Evolutionary conservation across 2,797 vertebrate genomes (phyloP), one percentile per base, ranked within the genome.

Genomic region (Melanotaenia nigrans): DNA sequence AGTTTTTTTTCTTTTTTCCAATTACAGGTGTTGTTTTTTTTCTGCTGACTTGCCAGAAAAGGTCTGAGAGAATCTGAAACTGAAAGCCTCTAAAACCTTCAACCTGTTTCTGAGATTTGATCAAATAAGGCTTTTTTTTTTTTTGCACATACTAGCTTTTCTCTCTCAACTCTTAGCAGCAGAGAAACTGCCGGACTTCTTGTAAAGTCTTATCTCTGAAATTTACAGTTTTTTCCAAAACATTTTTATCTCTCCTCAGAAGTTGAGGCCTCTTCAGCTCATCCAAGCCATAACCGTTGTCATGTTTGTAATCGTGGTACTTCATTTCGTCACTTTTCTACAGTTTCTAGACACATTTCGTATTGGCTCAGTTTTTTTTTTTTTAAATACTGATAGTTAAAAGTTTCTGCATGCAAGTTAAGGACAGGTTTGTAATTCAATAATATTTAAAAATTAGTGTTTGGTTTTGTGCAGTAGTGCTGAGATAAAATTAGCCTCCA

Each of bases 271-370:
- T 53, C 47, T 51, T 75, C 59, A 51, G 40, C 58, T 54, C 18
- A 33, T 80, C 63, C 32, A 75, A 87, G 85, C 83, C 85, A 75
- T 82, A 82, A 42, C 49, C 22, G 16, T 9, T 11, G 16, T 66
- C 49, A 14, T 18, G 35, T 86, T 84, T 67, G 60, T 75, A 75
- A 69, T 62, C 61, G 49, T 75, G 24, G 25, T 53, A 9, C 59
- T 74, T 72, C 64, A 54, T 79, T 25, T 54, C 36, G 33, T 76
- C 77, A 75, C 77, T 88, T 89, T 89, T 89, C 58, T 89, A 88
- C 60, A 36, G 61, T 84, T 84, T 89, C 38, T 89, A 83, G 64
- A 82, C 53, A 24, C 67, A 25, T 88, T 87, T 82, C 54, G 5
- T 79, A 87, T 61, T 22, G 45, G 47, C 65, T 5, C 24, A 5